Base-by-base conservation (phyloP, 2,888 invertebrate genomes). In the Callosobruchus maculatus region DNA sequence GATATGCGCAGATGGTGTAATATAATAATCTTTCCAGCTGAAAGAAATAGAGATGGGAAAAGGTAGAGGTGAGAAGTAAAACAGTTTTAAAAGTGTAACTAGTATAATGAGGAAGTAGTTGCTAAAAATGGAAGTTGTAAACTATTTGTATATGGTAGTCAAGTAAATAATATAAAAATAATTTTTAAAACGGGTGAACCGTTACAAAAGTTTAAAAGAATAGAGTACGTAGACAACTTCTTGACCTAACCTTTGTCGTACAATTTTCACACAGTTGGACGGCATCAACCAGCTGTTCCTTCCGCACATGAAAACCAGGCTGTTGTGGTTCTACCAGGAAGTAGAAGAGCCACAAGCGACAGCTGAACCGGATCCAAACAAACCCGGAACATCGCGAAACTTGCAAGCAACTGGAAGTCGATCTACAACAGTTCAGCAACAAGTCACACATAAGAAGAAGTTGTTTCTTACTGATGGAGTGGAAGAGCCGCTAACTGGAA, bases 251-350 rank as follows among this genome's bases (percentile, higher is more conserved):
- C n/a, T n/a, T n/a, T n/a, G n/a, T n/a, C n/a, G n/a, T n/a, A 26
- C 26, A 26, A 26, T 26, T 26, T 67, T 67, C 67, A 5, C 87
- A 3, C 82, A 94, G 94, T 88, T 96, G 83, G 96, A 96, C 85
- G 95, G 95, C 86, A 95, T 96, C 83, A 95, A 95, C 86, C 94
- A 95, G 84, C 88, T 96, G 0, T 96, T 96, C 84, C 88, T 95
- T 30, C 95, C 96, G 0, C 94, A 95, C 83, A 94, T 94, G 93
- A 91, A 93, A 81, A 93, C 93, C 80, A 95, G 95, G 81, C 89
- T 96, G 31, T 90, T 96, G 80, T 95, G 96, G 95, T 96, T 94
- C 86, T 96, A 95, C 84, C 96, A 96, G 88, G 95, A 95, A 76
- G 92, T 94, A 71, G 93, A 94, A 79, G 84, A 84, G 73, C 92